Conservation (phyloP, 30 jellyfish, hydroid and myxozoan species). For the Hydractinia symbiolongicarpus region DNA sequence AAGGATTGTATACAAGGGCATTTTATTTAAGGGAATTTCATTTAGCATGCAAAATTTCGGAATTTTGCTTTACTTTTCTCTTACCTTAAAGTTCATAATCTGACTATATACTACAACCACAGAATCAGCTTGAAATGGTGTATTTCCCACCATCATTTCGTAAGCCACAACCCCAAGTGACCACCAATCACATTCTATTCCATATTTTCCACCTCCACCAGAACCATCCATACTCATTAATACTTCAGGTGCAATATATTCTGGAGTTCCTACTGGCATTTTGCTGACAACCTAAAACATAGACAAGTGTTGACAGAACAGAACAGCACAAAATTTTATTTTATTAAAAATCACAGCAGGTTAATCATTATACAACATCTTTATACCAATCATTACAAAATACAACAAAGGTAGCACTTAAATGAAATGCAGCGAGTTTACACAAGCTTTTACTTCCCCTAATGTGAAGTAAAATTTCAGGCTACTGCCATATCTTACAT, state of each 20-base stretch:
- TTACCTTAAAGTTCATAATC: constrained; percentile 93
- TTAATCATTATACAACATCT: no score
- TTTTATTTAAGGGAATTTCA: no score
- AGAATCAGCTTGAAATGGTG: constrained; percentile 98
- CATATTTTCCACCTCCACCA: constrained; percentile 87
- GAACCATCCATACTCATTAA: constrained; percentile 98
- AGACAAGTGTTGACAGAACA: background rate
- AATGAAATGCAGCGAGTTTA: no score
- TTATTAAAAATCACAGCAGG: no score
- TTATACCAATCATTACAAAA: no score
- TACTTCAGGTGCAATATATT: constrained; percentile 99
- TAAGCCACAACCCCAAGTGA: constrained; percentile 99
- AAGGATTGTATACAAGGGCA: no score
- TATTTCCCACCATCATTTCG: constrained; percentile 96
- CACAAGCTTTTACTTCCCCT: no score
- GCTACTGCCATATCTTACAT: no score
- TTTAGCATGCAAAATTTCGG: no score
- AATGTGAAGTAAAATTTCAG: no score
- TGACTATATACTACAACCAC: constrained; percentile 98
- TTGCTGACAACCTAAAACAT: constrained; percentile 77
- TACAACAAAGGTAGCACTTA: no score
- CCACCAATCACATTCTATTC: constrained; percentile 99
- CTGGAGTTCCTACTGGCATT: constrained; percentile 99
- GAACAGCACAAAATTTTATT: no score
- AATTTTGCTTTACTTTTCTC: background rate